A percentile compares a stretch with the other conserved stretches of the same genome.
phyloP scores from a whole-genome alignment of 2,797 vertebrate species.

The Diglossa cyanea region DNA sequence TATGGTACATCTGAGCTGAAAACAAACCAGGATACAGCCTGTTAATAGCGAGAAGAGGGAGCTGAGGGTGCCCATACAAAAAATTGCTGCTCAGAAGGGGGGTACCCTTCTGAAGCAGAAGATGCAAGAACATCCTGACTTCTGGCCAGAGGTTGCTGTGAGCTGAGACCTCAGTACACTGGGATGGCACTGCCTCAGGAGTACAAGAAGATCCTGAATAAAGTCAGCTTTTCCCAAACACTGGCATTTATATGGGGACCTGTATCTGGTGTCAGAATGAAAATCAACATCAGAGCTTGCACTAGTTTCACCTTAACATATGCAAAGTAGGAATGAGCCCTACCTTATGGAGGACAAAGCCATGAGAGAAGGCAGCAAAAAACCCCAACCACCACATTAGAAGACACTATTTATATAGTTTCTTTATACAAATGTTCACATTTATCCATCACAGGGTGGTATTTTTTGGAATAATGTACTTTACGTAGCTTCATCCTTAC shows the following conservation, averaged over 20 bases:
- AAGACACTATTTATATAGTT: neutral
- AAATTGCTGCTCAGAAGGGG: neutral
- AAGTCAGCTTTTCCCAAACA: neutral
- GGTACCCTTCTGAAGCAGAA: neutral
- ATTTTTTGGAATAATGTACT: neutral
- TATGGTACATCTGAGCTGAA: neutral
- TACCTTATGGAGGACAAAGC: neutral
- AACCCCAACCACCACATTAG: fast-evolving
- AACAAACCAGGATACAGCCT: neutral
- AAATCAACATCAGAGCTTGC: neutral
- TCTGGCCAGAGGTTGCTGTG: neutral
- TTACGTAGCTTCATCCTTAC: neutral
- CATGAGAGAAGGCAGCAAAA: neutral
- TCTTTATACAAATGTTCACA: neutral
- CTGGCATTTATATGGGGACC: neutral
- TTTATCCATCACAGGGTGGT: neutral
- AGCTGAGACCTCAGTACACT: neutral
- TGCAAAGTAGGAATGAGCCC: neutral
- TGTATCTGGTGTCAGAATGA: neutral
- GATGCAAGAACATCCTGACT: neutral
- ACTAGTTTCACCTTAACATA: neutral
- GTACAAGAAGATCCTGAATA: neutral
- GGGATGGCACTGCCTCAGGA: neutral
- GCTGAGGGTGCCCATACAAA: neutral
- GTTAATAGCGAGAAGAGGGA: neutral